Evolutionary conservation across 1,140 invertebrate species (phyloP).

Genomic region (Mycetomoellerius zeteki): DNA sequence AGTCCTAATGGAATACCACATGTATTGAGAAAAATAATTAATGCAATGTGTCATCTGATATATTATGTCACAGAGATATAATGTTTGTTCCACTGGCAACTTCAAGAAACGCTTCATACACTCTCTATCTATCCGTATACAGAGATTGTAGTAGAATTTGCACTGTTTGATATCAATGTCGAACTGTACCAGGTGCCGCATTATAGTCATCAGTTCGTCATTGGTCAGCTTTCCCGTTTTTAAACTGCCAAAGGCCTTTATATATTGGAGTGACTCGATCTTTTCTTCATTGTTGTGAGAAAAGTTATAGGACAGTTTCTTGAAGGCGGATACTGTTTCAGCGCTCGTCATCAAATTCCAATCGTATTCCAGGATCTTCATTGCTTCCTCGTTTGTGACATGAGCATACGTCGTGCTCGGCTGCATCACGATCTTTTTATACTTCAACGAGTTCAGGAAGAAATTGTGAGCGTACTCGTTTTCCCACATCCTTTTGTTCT

Average conservation of each 20-base stretch:
- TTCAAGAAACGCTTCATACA: not conserved
- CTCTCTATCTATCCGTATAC: not conserved
- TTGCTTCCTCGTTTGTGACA: slow-evolving; percentile 30
- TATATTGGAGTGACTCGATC: slow-evolving; percentile 19
- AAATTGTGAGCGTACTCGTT: slow-evolving; percentile 45
- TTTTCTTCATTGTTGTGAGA: not conserved
- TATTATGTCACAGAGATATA: slow-evolving; percentile 43
- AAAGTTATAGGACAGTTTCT: slow-evolving; percentile 66
- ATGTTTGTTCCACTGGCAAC: not conserved
- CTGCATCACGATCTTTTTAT: slow-evolving; percentile 21
- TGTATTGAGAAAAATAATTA: slow-evolving; percentile 80
- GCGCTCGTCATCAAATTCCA: slow-evolving; percentile 48
- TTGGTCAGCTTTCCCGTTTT: not conserved
- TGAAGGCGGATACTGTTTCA: slow-evolving; percentile 65
- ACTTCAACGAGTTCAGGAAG: slow-evolving; percentile 31
- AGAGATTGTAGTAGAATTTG: not conserved
- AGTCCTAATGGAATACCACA: slow-evolving; percentile 85
- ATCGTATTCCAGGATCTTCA: slow-evolving; percentile 49
- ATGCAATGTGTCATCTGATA: not conserved
- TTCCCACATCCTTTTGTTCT: not conserved
- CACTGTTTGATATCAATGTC: accelerated
- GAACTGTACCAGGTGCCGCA: slow-evolving; percentile 14
- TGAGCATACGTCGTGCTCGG: slow-evolving; percentile 5
- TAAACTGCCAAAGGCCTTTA: slow-evolving; percentile 80
- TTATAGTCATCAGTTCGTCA: not conserved